These are phyloP conservation scores for Dromaius novaehollandiae DNA, from an alignment of 2,113 vertebrate species.

Conservation along the genomic window DNA sequence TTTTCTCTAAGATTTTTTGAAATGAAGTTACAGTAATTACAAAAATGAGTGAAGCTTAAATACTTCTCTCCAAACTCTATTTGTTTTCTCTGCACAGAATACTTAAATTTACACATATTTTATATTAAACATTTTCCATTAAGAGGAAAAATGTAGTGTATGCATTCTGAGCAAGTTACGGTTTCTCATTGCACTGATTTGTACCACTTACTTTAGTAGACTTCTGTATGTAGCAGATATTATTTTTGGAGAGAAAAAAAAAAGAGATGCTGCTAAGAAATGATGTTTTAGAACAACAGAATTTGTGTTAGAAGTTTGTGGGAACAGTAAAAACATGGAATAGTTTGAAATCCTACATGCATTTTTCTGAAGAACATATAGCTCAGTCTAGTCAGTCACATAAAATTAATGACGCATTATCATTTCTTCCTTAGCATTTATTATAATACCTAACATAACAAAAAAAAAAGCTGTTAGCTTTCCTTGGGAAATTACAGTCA, in stretches of 20 bases:
- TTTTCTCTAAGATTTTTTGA: not conserved
- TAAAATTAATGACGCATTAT: slow-evolving; percentile 9
- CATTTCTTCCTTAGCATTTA: not conserved
- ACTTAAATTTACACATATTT: not conserved
- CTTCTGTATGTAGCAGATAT: not conserved
- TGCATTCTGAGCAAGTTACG: not conserved
- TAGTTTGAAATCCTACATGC: not conserved
- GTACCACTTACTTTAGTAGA: not conserved
- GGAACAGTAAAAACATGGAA: not conserved
- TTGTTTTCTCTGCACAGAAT: not conserved
- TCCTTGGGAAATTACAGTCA: not conserved
- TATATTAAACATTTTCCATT: not conserved
- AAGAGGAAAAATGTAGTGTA: not conserved
- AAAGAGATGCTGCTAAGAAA: not conserved
- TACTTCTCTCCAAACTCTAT: not conserved
- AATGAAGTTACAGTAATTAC: not conserved
- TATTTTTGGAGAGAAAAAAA: not conserved
- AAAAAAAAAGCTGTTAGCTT: not conserved
- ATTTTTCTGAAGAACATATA: not conserved
- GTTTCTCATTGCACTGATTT: not conserved
- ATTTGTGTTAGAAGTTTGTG: not conserved
- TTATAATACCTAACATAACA: not conserved
- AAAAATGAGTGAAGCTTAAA: not conserved
- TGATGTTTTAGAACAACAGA: not conserved
- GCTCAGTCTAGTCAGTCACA: not conserved